Evolutionary conservation across 2,113 vertebrate species (phyloP).

Genomic region (Corydoras maculifer): DNA sequence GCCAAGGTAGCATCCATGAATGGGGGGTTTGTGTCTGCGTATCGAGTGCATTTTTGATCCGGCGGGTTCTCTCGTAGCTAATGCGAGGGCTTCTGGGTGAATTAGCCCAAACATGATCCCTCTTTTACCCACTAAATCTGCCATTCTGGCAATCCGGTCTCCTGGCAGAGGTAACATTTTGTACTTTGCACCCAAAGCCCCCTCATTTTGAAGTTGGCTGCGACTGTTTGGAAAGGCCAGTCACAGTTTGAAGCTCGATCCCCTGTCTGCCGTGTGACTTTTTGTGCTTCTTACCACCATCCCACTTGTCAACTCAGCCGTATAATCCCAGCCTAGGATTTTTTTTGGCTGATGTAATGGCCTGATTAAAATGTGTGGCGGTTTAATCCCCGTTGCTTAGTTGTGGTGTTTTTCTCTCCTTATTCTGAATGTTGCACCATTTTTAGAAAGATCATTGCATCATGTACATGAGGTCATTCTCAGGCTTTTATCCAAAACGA

Average conservation of each 20-base stretch:
- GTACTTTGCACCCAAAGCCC: slow-evolving; percentile 36
- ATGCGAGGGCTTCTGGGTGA: slow-evolving; percentile 66
- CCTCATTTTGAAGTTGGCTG: slow-evolving; percentile 38
- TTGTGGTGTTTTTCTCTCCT: slow-evolving; percentile 32
- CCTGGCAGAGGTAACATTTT: slow-evolving; percentile 40
- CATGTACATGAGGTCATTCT: too few relatives aligned
- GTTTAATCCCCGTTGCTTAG: slow-evolving; percentile 38
- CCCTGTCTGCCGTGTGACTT: slow-evolving; percentile 53
- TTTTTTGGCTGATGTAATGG: slow-evolving; percentile 49
- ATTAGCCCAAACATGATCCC: slow-evolving; percentile 62
- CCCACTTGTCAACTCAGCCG: slow-evolving; percentile 44
- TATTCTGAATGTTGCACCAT: slow-evolving; percentile 1
- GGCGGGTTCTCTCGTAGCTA: slow-evolving; percentile 69
- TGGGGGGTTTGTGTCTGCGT: slow-evolving; percentile 74
- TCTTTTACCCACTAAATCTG: slow-evolving; percentile 55
- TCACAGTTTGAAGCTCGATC: slow-evolving; percentile 60
- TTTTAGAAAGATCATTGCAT: neutral
- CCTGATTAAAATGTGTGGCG: slow-evolving; percentile 63
- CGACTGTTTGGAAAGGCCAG: slow-evolving; percentile 55
- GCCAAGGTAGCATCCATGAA: slow-evolving; percentile 72
- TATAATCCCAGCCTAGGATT: slow-evolving; percentile 59
- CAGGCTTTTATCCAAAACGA: too few relatives aligned
- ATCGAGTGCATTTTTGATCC: slow-evolving; percentile 56
- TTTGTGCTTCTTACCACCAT: slow-evolving; percentile 48
- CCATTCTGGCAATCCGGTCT: slow-evolving; percentile 57